phyloP scores from a whole-genome alignment of 2,797 vertebrate species.

The Clarias pachynema region DNA sequence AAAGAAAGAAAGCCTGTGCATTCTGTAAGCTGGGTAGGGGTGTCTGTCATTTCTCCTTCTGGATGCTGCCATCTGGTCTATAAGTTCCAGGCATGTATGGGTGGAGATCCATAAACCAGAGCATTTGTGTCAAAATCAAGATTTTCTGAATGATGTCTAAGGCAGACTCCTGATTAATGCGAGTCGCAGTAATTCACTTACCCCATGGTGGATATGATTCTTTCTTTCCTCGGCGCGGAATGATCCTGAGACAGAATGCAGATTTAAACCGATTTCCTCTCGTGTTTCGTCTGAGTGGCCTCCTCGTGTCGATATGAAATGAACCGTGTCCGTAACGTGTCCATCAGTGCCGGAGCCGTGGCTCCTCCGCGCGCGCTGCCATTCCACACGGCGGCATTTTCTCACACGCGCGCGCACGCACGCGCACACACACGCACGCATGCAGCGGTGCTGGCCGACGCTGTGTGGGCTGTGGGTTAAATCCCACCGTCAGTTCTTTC shows the following conservation, averaged over 20 bases:
- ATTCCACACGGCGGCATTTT: constrained; percentile 39
- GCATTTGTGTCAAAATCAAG: not conserved
- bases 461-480: constrained; percentile 43
- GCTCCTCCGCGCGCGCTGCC: constrained; percentile 40
- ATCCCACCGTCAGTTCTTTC: not conserved
- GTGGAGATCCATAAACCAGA: not conserved
- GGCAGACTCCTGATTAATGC: constrained; percentile 14
- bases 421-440: not conserved
- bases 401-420: not conserved
- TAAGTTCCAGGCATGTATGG: not conserved
- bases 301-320: constrained; percentile 25
- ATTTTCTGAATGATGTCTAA: not conserved
- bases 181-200: constrained; percentile 43
- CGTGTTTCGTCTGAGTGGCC: constrained; percentile 10
- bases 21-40: not conserved
- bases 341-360: constrained; percentile 41
- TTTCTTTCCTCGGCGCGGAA: constrained; percentile 12
- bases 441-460: constrained; percentile 22
- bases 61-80: constrained; percentile 6
- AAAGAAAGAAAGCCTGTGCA: not conserved
- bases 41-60: constrained; percentile 17
- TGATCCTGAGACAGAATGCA: constrained; percentile 39
- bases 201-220: constrained; percentile 46
- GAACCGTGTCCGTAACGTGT: constrained; percentile 33
- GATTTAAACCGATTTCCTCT: constrained; percentile 36